Conservation (phyloP, 2,113 vertebrate genomes). For the Ceyx cyanopectus region DNA sequence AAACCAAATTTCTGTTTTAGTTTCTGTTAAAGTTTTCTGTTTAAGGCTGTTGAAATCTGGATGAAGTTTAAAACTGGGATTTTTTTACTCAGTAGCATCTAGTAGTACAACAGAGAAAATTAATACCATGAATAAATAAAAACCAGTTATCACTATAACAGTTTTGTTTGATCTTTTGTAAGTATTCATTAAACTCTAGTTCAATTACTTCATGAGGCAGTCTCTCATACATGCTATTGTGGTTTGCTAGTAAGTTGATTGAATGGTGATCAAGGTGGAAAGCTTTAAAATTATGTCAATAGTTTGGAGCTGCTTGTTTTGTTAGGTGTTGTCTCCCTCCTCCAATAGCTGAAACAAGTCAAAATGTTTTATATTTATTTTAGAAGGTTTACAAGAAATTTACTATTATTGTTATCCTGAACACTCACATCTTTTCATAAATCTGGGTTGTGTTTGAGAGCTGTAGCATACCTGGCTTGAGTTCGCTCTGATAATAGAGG, state of each 20-base stretch:
- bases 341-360: neutral
- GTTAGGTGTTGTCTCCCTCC: neutral
- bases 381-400: neutral
- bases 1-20: neutral
- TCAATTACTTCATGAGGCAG: neutral
- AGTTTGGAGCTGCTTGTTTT: neutral
- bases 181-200: neutral
- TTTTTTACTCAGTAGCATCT: neutral
- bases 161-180: neutral
- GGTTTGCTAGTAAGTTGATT: slow-evolving; percentile 14
- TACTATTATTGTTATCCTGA: neutral
- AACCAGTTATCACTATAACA: neutral
- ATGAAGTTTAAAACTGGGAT: neutral
- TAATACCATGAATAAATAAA: neutral
- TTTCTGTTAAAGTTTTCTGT: neutral
- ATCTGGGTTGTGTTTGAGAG: neutral
- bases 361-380: neutral
- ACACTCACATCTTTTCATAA: neutral
- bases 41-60: neutral
- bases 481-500: neutral
- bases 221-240: neutral
- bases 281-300: neutral
- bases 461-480: neutral
- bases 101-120: neutral
- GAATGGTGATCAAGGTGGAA: slow-evolving; percentile 22